These are phyloP conservation scores for Thalassarche chlororhynchos DNA, from an alignment of 2,113 vertebrate genomes.

Conservation along the genomic window DNA sequence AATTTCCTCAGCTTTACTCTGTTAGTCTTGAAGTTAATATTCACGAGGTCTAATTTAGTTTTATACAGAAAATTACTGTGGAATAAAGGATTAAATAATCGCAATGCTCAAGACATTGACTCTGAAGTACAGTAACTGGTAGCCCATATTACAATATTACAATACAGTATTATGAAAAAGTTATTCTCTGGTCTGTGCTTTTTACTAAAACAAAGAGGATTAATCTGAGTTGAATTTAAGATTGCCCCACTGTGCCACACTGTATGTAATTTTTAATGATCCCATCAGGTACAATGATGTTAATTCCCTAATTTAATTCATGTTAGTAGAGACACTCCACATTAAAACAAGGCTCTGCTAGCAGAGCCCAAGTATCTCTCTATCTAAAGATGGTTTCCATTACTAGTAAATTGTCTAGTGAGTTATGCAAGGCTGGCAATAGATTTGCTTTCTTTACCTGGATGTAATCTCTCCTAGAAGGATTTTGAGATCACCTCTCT, in stretches of 20 bases:
- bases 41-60: neutral
- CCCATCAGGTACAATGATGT: neutral
- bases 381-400: neutral
- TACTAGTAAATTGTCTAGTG: neutral
- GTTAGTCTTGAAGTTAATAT: neutral
- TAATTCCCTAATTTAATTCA: neutral
- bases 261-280: neutral
- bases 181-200: neutral
- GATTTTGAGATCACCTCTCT: neutral
- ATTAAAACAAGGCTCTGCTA: neutral
- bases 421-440: neutral
- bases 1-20: neutral
- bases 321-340: neutral
- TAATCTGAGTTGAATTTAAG: neutral
- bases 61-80: neutral
- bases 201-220: neutral
- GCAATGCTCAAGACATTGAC: neutral
- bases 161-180: neutral
- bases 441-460: neutral
- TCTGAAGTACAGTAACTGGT: neutral
- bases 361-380: neutral
- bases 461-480: neutral
- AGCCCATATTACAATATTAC: neutral
- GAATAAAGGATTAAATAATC: neutral
- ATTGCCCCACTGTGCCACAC: neutral